These are phyloP conservation scores for Phalacrocorax pelagicus DNA, from an alignment of 2,113 vertebrate genomes.

Conservation along the genomic window DNA sequence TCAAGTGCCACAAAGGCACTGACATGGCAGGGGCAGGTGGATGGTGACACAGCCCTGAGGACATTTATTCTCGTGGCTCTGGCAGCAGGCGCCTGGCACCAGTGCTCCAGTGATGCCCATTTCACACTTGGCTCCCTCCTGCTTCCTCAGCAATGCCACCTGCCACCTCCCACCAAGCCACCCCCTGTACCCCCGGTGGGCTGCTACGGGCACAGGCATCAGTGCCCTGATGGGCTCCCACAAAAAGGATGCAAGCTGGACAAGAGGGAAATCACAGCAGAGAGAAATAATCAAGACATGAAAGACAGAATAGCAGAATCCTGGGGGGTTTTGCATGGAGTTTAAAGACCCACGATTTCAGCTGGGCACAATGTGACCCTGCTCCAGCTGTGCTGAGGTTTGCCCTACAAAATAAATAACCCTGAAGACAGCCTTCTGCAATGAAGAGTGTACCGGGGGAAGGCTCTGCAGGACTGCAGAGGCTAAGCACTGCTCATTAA, in stretches of 20 bases:
- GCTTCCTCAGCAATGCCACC: neutral
- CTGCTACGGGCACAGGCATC: fast-evolving
- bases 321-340: neutral
- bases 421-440: conserved; percentile 15
- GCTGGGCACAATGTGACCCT: neutral
- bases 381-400: neutral
- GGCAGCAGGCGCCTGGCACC: neutral
- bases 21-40: fast-evolving
- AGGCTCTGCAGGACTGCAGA: conserved; percentile 32
- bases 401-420: neutral
- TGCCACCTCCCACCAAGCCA: neutral
- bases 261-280: neutral
- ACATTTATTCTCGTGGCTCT: neutral
- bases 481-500: conserved; percentile 48
- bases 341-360: neutral
- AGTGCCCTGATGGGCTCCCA: fast-evolving
- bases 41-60: neutral
- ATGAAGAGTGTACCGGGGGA: neutral
- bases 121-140: neutral
- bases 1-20: neutral
- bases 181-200: neutral
- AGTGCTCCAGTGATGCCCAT: neutral
- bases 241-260: neutral
- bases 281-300: neutral
- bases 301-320: neutral